Conservation (phyloP, 2,888 invertebrate genomes). For the Tetranychus truncatus region DNA sequence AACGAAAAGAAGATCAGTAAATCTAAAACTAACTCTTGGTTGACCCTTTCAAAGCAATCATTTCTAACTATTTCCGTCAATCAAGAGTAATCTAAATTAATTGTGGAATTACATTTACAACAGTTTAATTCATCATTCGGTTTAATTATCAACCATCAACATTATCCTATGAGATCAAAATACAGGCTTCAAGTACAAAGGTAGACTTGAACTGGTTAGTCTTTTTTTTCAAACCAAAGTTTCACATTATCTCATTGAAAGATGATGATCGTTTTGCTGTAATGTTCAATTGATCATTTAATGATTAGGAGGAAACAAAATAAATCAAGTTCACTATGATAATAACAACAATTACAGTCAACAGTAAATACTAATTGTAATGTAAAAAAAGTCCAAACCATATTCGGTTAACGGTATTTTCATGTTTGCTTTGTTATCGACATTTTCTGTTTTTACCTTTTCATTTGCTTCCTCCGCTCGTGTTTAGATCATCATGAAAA, state of each 20-base stretch:
- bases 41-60: not conserved
- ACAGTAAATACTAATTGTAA: not conserved
- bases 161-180: not conserved
- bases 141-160: not conserved
- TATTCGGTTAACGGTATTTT: not conserved
- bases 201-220: not conserved
- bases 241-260: not conserved
- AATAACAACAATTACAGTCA: not conserved
- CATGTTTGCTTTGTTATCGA: not conserved
- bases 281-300: not conserved
- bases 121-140: not conserved
- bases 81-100: not conserved
- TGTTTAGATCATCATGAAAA: not conserved
- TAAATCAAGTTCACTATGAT: not conserved
- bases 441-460: not conserved
- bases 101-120: not conserved
- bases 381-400: not conserved
- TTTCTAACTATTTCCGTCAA: not conserved
- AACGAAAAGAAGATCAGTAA: not conserved
- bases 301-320: not conserved
- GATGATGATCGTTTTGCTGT: not conserved
- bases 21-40: not conserved
- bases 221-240: not conserved
- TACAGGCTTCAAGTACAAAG: not conserved
- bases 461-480: not conserved